A percentile compares a stretch with the other conserved stretches of the same genome.
phyloP scores from a whole-genome alignment of 2,797 vertebrate species.

The Eidolon dupreanum region DNA sequence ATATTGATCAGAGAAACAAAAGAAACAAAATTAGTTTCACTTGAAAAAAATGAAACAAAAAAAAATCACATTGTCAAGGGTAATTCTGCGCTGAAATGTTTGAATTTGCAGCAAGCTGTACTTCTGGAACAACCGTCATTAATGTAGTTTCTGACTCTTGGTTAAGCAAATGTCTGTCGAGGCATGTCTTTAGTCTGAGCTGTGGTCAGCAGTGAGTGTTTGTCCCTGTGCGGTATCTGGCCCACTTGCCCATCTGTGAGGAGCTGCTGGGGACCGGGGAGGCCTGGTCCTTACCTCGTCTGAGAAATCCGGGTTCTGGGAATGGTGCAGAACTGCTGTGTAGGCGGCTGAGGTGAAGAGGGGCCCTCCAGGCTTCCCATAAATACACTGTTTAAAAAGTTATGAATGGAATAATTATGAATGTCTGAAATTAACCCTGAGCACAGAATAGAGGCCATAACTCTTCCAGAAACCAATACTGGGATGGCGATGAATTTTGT shows the following conservation, averaged over 20 bases:
- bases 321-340: conserved; percentile 96
- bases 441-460: neutral
- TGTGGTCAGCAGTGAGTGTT: neutral
- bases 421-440: neutral
- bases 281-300: conserved; percentile 92
- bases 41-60: neutral
- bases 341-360: conserved; percentile 93
- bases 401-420: neutral
- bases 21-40: neutral
- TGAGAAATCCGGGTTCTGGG: conserved; percentile 98
- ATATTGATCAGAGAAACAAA: neutral
- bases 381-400: conserved; percentile 92
- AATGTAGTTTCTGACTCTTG: neutral
- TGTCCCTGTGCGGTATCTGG: neutral
- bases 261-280: neutral
- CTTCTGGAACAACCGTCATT: neutral
- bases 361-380: conserved; percentile 95
- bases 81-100: neutral
- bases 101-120: neutral
- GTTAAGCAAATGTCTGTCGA: neutral
- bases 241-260: neutral
- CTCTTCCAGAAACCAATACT: neutral
- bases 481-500: neutral
- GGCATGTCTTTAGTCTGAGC: neutral
- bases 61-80: neutral